A percentile compares a stretch with the other conserved stretches of the same genome.
Evolutionary conservation across 1,140 invertebrate species (phyloP).

Genomic region (Euura lappo): DNA sequence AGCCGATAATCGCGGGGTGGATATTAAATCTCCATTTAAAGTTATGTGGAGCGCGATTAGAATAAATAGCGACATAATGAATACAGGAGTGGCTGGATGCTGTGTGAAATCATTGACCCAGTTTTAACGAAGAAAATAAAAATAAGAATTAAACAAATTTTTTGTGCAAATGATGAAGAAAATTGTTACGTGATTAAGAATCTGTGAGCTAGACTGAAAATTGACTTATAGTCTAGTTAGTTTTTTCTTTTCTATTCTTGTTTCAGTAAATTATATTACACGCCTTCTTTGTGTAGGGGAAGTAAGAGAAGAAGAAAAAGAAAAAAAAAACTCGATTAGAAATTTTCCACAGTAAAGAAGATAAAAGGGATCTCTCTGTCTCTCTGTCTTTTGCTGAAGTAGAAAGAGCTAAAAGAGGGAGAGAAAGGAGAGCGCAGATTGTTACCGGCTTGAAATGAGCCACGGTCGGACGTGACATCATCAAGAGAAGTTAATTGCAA

Average conservation of each 20-base stretch:
- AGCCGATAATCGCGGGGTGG: not conserved
- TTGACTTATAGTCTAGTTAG: too few species aligned
- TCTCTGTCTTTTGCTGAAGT: too few species aligned
- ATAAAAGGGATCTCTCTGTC: not conserved
- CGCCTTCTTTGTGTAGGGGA: not conserved
- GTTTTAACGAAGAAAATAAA: too few species aligned
- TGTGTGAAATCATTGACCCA: too few species aligned
- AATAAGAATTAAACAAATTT: too few species aligned
- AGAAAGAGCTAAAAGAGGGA: too few species aligned
- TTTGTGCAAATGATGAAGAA: too few species aligned
- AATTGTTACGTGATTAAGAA: too few species aligned
- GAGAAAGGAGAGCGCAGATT: constrained; percentile 24
- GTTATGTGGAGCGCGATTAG: not conserved
- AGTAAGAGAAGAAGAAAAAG: not conserved
- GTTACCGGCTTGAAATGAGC: constrained; percentile 45
- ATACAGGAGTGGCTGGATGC: too few species aligned
- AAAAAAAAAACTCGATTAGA: constrained; percentile 57
- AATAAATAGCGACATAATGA: too few species aligned
- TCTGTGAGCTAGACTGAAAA: too few species aligned
- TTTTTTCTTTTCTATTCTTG: too few species aligned
- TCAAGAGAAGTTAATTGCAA: constrained; percentile 54
- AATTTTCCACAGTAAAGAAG: constrained; percentile 47
- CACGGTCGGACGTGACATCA: constrained; percentile 45
- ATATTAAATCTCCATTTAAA: constrained; percentile 1
- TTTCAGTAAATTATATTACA: not conserved